These are phyloP conservation scores for Indri indri DNA, from an alignment of 2,113 vertebrate species.

Conservation along the genomic window DNA sequence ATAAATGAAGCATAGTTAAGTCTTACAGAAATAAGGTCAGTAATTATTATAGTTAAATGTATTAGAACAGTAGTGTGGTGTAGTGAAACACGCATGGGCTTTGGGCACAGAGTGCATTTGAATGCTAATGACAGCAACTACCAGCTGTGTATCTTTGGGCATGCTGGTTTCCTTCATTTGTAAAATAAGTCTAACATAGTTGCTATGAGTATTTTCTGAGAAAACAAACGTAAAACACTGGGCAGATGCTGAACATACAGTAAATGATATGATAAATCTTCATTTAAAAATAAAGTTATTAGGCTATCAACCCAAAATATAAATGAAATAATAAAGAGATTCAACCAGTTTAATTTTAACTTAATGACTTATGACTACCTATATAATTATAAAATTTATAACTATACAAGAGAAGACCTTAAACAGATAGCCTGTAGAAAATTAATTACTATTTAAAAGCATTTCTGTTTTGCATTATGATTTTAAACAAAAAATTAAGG, in stretches of 20 bases:
- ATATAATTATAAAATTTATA: conserved; percentile 22
- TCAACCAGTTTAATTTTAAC: not conserved
- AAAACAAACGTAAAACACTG: conserved; percentile 6
- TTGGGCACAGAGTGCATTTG: not conserved
- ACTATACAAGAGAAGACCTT: not conserved
- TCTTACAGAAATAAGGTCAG: not conserved
- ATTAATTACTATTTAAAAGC: not conserved
- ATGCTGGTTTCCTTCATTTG: not conserved
- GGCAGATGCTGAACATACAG: not conserved
- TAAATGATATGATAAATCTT: not conserved
- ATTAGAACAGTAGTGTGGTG: not conserved
- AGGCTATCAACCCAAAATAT: not conserved
- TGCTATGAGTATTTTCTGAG: not conserved
- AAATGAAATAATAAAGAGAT: conserved; percentile 14
- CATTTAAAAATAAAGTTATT: not conserved
- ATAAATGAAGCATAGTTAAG: not conserved
- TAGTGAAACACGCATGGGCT: not conserved
- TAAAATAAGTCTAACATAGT: not conserved
- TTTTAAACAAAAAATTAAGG: conserved; percentile 19
- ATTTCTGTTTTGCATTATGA: not conserved
- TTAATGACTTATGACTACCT: not conserved
- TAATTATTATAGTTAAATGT: not conserved
- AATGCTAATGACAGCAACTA: not conserved
- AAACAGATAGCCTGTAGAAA: not conserved
- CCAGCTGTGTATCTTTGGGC: not conserved